Evolutionary conservation across 2,113 vertebrate genomes (phyloP).

Genomic region (Spizaetus ornatus): DNA sequence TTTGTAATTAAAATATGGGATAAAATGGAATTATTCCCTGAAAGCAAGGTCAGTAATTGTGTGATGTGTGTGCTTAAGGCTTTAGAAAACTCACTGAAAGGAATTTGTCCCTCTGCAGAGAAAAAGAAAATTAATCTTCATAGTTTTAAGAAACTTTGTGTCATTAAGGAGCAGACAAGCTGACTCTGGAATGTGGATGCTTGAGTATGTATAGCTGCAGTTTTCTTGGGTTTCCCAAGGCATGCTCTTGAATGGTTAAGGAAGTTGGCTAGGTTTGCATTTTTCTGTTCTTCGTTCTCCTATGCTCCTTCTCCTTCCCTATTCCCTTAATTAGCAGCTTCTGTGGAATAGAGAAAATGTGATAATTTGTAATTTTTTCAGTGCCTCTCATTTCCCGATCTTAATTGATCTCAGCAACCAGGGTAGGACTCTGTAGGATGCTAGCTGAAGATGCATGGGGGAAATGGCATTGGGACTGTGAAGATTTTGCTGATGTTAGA

Average conservation of each 20-base stretch:
- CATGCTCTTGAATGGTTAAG: background rate
- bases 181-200: background rate
- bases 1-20: slow-evolving; percentile 15
- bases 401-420: background rate
- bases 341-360: background rate
- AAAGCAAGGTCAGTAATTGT: background rate
- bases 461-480: background rate
- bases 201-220: background rate
- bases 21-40: background rate
- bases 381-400: background rate
- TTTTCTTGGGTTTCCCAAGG: background rate
- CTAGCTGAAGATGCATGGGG: background rate
- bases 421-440: background rate
- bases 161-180: background rate
- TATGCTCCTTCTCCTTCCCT: background rate
- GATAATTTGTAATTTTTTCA: background rate
- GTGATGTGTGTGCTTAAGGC: background rate
- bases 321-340: background rate
- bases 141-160: background rate
- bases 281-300: background rate
- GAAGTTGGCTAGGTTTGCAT: background rate
- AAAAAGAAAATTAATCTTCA: background rate
- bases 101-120: background rate
- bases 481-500: background rate
- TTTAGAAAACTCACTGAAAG: background rate